Percentiles rank a stretch among this genome's conserved stretches.
Evolutionary conservation across 1,140 invertebrate species (phyloP).

Genomic region (Riptortus pedestris): DNA sequence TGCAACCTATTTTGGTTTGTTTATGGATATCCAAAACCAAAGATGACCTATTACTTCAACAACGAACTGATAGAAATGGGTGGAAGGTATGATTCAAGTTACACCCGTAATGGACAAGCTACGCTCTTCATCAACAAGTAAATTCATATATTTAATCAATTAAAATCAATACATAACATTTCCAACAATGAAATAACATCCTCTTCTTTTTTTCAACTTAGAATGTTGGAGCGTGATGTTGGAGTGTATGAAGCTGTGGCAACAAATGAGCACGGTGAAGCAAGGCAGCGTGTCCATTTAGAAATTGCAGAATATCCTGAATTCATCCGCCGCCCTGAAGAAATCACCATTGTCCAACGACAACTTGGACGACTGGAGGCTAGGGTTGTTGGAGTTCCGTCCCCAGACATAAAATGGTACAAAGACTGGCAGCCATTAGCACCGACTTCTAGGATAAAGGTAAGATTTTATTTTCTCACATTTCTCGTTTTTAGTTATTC

Average conservation of each 20-base stretch:
- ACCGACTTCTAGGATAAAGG: constrained; percentile 66
- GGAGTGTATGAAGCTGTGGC: constrained; percentile 89
- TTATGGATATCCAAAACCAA: constrained; percentile 85
- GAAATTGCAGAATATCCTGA: constrained; percentile 84
- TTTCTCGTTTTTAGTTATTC: no score
- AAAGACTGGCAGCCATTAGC: constrained; percentile 90
- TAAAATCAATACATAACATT: background rate
- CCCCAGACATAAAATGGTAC: constrained; percentile 92
- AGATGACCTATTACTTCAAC: constrained; percentile 78
- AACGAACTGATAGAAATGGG: constrained; percentile 68
- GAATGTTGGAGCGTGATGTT: constrained; percentile 80
- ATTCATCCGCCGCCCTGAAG: constrained; percentile 76
- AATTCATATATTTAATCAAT: background rate
- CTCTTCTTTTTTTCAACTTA: constrained; percentile 33
- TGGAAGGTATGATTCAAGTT: constrained; percentile 70
- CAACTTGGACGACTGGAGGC: constrained; percentile 69
- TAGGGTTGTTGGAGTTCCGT: constrained; percentile 76
- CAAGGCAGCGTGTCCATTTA: constrained; percentile 68
- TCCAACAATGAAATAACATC: background rate
- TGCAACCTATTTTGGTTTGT: constrained; percentile 82
- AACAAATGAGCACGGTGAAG: constrained; percentile 83
- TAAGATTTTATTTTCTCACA: constrained; percentile 34
- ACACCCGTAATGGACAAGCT: constrained; percentile 79
- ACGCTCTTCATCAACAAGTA: constrained; percentile 75
- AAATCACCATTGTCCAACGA: constrained; percentile 63